Evolutionary conservation across 2,113 vertebrate species (phyloP).

Genomic region (Raphicerus campestris): DNA sequence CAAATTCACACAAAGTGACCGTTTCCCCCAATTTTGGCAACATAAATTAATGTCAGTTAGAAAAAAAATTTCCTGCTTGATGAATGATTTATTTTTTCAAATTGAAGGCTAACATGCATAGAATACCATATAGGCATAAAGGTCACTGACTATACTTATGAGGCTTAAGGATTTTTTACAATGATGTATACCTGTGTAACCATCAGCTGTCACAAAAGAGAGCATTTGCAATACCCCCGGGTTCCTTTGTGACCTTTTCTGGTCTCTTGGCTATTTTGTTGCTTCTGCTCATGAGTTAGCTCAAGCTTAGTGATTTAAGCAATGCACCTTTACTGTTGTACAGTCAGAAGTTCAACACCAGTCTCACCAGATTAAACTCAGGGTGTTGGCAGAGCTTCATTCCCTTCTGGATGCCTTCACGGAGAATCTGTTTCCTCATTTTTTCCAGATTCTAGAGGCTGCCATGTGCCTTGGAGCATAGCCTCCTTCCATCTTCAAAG

Average conservation of each 20-base stretch:
- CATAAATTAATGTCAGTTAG: neutral
- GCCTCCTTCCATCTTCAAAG: neutral
- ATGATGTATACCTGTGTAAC: neutral
- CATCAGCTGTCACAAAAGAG: neutral
- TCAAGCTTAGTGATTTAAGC: neutral
- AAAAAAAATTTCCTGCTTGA: neutral
- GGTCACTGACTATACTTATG: neutral
- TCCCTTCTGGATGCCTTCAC: neutral
- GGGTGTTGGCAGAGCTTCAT: neutral
- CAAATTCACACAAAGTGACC: neutral
- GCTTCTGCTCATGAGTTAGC: neutral
- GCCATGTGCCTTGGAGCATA: neutral
- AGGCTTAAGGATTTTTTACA: neutral
- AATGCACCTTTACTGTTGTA: neutral
- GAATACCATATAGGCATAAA: neutral
- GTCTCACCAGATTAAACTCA: neutral
- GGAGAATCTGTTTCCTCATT: neutral
- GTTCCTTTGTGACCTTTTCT: neutral
- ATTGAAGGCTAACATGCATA: neutral
- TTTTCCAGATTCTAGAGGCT: neutral
- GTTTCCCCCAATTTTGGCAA: neutral
- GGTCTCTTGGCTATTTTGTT: neutral
- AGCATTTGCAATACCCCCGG: neutral
- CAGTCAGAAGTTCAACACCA: neutral
- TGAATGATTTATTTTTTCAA: neutral